Base-by-base conservation (phyloP, 2,113 vertebrate genomes). In the Chaetodon auriga region DNA sequence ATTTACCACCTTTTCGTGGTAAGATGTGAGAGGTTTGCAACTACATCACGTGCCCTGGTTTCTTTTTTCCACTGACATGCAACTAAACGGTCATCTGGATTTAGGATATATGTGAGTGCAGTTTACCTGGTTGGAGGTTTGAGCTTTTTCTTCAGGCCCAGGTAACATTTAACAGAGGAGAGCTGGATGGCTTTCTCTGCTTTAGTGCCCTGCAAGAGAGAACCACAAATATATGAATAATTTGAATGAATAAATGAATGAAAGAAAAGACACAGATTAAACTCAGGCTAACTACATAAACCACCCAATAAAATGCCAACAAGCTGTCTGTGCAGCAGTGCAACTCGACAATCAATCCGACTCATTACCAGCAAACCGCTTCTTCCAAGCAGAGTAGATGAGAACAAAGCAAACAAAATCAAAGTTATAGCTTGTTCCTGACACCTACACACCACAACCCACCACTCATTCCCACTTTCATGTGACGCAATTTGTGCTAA, bases 81-180 rank as follows among this genome's bases (percentile, higher is more conserved):
- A 21, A 2, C 48, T 0, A 30, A 55, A 66, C 68, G 38, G 38
- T 8, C 8, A 41, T 41, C 8, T 41, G 38, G 8, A 21, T 51
- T 36, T 6, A 18, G 5, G 61, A 41, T 25, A n/a, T 30, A 15
- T 62, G 36, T 18, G 41, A 78, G 68, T 1, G 35, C n/a, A 48
- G 12, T 15, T 85, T 88, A 90, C 91, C 88, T 92, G 65, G 62
- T 87, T 94, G 97, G 97, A 75, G 97, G 96, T 88, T 98, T 99
- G 90, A 97, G 90, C 92, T 97, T 98, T 90, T 94, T 99, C 92
- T 95, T 97, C 78, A 99, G 94, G 80, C 98, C 98, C 55, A 97
- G 91, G 93, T 98, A 99, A 92, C 97, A 95, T 88, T 97, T 99
- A 84, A 96, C 66, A 45, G 95, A 95, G 86, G 78, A 94, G 69